Evolutionary conservation across 2,888 invertebrate species (phyloP), one percentile per base, ranked within the genome.

Genomic region (Aphidoletes aphidimyza): DNA sequence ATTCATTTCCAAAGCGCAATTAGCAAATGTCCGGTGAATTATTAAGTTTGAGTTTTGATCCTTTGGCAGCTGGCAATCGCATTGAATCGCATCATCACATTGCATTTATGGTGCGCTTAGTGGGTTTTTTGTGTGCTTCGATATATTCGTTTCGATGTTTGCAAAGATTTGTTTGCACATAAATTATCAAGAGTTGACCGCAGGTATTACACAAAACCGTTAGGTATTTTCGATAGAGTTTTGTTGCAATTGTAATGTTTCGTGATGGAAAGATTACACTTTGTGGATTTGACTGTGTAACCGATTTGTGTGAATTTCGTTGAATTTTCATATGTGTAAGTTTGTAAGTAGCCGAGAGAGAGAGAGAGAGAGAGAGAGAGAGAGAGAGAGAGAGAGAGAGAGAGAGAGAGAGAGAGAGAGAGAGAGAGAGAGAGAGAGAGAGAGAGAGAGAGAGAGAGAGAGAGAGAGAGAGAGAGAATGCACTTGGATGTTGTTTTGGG

Each of bases 11-110:
- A 81, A 81, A 81, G 81, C 37, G 39, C 81, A 81, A 81, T 81
- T 81, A 81, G 37, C 81, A 81, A 81, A 81, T 81, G 81, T 81
- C 81, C n/a, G n/a, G 54, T 81, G 81, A 81, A 81, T 81, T 81
- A 81, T 81, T 81, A 37, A 81, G 81, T 81, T 81, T 81, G 37
- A 81, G 17, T 81, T 81, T 81, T 81, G 81, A 81, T 81, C 81
- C 37, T 19, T n/a, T 36, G 81, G 47, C 19, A 17, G 17, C 17
- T 19, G 54, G 22, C 54, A 54, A 69, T 34, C 30, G n/a, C 34
- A 69, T 34, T 47, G 30, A 14, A 69, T 69, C 36, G 34, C 26
- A 30, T 59, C 59, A 14, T 69, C 36, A 34, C 19, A 9, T 17
- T 49, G 19, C 5, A 14, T 81, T n/a, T 8, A n/a, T 36, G 19